Evolutionary conservation across 1,140 invertebrate species (phyloP).

Genomic region (Pseudomyrmex cubaensis): DNA sequence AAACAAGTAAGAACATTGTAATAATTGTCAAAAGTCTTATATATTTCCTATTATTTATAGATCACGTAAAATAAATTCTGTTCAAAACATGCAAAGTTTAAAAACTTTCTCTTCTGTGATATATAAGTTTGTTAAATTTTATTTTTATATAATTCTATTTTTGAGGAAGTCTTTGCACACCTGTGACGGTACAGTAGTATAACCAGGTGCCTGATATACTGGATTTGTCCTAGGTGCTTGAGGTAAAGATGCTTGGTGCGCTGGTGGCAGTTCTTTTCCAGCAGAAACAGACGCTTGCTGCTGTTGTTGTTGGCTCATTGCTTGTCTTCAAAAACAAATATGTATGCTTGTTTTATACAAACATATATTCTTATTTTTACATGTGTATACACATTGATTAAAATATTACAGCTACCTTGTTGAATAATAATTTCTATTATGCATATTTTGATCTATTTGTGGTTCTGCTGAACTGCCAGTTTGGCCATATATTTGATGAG

Average conservation of each 20-base stretch:
- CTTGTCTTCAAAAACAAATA: slow-evolving; percentile 76
- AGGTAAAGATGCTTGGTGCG: slow-evolving; percentile 83
- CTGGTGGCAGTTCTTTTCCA: slow-evolving; percentile 82
- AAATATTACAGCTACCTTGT: slow-evolving; percentile 75
- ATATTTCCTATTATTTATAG: neutral
- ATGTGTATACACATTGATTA: neutral
- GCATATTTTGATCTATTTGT: slow-evolving; percentile 82
- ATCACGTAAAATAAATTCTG: neutral
- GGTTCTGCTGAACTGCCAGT: slow-evolving; percentile 77
- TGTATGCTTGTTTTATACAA: slow-evolving; percentile 9
- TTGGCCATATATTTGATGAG: slow-evolving; percentile 83
- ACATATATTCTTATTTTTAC: neutral
- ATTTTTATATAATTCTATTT: too few species aligned
- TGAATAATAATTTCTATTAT: slow-evolving; percentile 83
- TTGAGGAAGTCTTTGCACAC: slow-evolving; percentile 64
- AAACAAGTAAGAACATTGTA: neutral
- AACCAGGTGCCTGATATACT: slow-evolving; percentile 78
- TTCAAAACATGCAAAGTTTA: too few species aligned
- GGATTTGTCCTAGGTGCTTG: slow-evolving; percentile 76
- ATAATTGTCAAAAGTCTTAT: neutral
- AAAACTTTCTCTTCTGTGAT: too few species aligned
- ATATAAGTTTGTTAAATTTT: too few species aligned
- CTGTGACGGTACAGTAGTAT: slow-evolving; percentile 78
- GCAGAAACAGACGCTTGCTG: slow-evolving; percentile 74
- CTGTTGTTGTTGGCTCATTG: slow-evolving; percentile 80